Base-by-base conservation (phyloP, 2,113 vertebrate species). In the Lophius piscatorius region DNA sequence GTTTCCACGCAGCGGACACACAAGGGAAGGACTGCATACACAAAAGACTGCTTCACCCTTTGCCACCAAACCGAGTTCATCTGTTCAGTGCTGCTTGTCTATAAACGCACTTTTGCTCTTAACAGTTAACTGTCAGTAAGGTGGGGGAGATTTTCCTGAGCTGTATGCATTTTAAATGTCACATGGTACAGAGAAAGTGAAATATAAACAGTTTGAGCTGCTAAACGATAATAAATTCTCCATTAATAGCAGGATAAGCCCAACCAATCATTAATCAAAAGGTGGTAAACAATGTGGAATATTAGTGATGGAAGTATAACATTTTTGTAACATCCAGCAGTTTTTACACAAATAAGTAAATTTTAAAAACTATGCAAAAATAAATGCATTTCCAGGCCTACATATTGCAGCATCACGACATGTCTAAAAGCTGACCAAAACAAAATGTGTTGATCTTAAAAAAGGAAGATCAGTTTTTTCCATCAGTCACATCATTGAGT, bases 31-130 rank as follows among this genome's bases (percentile, higher is more conserved):
- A 55, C 34, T 42, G 47, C 14, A 34, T 29, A 61, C 78, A 82
- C 83, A 87, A 85, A 80, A 78, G 68, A 29, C 70, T 26, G 63
- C 69, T 80, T 87, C 59, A 70, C 80, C 50, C 21, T 44, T 49
- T 48, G 33, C 64, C 9, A 24, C 23, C 48, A 38, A 54, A 49
- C 51, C 48, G 41, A 77, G 60, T 80, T 47, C 29, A 79, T 80
- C 52, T 65, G 45, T 23, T 3, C 66, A 57, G 28, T 18, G 55
- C 38, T 49, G 63, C 33, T 54, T 57, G 42, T 74, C 50, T 57
- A 23, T 80, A 70, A 70, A 46, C 48, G 54, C 45, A 26, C 29
- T 59, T 26, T 49, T 69, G 29, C n/a, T 69, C 22, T 35, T 50
- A 40, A 55, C 49, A 31, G n/a, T 60, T 8, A 50, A 65, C 51